Percentiles rank a stretch among this genome's conserved stretches.
Conservation (phyloP, 2,797 vertebrate species). For the Poecilia picta region DNA sequence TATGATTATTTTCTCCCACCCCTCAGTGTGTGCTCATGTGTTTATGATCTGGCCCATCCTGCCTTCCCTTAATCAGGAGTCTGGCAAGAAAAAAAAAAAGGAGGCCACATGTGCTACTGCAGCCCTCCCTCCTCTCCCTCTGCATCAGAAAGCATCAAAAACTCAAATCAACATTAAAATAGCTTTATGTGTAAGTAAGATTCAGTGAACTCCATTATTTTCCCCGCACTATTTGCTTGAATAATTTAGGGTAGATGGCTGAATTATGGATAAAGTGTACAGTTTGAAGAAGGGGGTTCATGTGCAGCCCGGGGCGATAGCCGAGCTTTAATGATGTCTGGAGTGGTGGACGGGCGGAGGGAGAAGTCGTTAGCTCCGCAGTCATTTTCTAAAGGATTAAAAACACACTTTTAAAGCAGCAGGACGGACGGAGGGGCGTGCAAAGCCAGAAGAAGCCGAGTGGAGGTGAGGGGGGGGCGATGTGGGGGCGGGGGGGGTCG, state of each 20-base stretch:
- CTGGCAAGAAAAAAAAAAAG: constrained; percentile 34
- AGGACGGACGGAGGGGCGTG: constrained; percentile 75
- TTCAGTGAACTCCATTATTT: constrained; percentile 99
- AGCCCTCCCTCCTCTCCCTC: constrained; percentile 19
- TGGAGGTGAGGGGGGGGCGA: too few relatives aligned
- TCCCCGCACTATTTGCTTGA: constrained; percentile 96
- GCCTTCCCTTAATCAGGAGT: constrained; percentile 42
- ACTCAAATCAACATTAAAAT: constrained; percentile 96
- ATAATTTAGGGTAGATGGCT: constrained; percentile 98
- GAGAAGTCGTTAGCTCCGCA: constrained; percentile 96
- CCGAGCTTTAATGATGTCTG: constrained; percentile 98
- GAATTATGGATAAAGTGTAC: constrained; percentile 99
- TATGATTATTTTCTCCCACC: constrained; percentile 56
- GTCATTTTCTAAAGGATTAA: constrained; percentile 94
- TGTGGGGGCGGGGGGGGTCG: neutral
- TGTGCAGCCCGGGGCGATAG: constrained; percentile 93
- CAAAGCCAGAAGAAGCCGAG: constrained; percentile 17
- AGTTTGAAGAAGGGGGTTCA: constrained; percentile 99
- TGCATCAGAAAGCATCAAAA: constrained; percentile 83
- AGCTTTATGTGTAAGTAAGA: constrained; percentile 93
- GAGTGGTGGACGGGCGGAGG: constrained; percentile 92
- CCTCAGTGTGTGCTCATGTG: constrained; percentile 54
- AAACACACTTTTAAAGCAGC: constrained; percentile 91
- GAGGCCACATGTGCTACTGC: constrained; percentile 56
- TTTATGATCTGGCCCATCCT: constrained; percentile 49